Percentiles rank a stretch among this genome's conserved stretches.
Evolutionary conservation across 2,113 vertebrate species (phyloP).

Genomic region (Protobothrops mucrosquamatus): DNA sequence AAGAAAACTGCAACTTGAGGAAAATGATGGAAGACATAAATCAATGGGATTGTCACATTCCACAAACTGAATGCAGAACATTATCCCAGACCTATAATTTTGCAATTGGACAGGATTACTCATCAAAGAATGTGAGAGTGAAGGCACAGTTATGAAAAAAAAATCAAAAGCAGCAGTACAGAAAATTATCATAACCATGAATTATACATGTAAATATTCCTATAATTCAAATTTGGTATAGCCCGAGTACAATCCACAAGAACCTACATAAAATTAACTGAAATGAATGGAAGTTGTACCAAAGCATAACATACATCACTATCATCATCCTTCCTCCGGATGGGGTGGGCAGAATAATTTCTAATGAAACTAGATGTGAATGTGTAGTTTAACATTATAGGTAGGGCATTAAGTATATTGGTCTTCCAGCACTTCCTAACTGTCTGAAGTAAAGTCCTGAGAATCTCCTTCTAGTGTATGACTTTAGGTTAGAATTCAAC

Average conservation of each 20-base stretch:
- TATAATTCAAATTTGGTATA: neutral
- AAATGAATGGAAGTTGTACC: neutral
- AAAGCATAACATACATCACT: neutral
- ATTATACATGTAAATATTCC: neutral
- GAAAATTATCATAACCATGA: neutral
- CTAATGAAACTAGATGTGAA: neutral
- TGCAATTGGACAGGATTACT: neutral
- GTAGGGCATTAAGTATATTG: neutral
- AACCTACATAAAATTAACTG: neutral
- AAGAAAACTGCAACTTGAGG: too few species aligned
- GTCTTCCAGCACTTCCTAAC: constrained; percentile 16
- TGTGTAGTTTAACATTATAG: constrained; percentile 7
- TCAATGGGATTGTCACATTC: neutral
- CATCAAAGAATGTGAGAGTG: neutral
- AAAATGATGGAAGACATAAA: neutral
- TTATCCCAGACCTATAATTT: neutral
- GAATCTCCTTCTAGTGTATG: constrained; percentile 6
- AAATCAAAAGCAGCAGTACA: neutral
- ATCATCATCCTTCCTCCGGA: neutral
- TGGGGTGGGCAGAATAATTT: neutral
- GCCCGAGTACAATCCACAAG: neutral
- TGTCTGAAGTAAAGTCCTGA: constrained; percentile 15
- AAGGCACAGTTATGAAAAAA: neutral
- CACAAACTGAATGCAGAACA: neutral
- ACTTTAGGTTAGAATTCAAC: constrained; percentile 14